Evolutionary conservation across 2,113 vertebrate species (phyloP).

Genomic region (Lathamus discolor): DNA sequence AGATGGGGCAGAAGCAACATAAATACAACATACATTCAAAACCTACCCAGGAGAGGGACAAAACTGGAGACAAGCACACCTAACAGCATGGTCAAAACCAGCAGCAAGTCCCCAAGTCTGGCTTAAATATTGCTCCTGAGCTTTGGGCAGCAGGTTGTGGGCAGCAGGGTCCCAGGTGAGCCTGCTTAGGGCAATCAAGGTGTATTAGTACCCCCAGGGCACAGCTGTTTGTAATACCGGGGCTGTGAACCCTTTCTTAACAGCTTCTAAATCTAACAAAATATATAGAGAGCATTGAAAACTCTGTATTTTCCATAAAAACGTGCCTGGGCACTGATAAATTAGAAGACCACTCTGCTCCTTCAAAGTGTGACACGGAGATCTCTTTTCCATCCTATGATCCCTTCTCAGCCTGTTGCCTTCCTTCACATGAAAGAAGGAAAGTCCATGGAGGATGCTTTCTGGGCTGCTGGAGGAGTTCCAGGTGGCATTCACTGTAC

Average conservation of each 20-base stretch:
- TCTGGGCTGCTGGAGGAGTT: background rate
- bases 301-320: background rate
- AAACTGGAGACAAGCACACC: background rate
- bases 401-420: background rate
- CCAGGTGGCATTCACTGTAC: too few relatives aligned
- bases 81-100: rapidly evolving
- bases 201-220: background rate
- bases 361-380: background rate
- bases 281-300: background rate
- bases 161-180: background rate
- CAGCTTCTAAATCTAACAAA: background rate
- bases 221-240: too few relatives aligned
- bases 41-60: background rate
- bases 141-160: background rate
- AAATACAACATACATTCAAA: rapidly evolving
- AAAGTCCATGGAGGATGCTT: background rate
- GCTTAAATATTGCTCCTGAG: background rate
- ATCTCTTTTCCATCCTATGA: background rate
- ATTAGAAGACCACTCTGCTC: background rate
- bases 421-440: background rate
- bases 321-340: background rate
- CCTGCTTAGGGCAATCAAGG: background rate
- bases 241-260: background rate
- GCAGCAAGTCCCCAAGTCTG: rapidly evolving
- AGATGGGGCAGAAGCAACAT: background rate